These are phyloP conservation scores for Xiphophorus birchmanni DNA, from an alignment of 2,797 vertebrate genomes.

Conservation along the genomic window DNA sequence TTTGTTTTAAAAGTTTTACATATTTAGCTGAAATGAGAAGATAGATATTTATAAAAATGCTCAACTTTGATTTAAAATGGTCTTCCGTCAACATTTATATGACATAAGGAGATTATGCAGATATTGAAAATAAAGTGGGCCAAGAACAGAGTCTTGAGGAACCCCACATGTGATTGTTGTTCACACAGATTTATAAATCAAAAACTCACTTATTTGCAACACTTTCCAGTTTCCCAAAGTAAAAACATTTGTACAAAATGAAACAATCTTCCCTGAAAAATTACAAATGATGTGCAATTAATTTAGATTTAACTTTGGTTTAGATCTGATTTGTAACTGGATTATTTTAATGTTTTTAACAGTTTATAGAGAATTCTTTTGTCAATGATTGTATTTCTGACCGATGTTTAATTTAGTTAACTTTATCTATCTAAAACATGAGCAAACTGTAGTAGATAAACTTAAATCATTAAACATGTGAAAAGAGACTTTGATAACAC, in stretches of 20 bases:
- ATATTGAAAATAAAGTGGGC: too few species aligned
- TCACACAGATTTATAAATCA: too few species aligned
- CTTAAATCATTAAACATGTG: neutral
- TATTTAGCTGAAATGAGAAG: neutral
- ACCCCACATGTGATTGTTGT: too few species aligned
- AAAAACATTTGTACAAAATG: too few species aligned
- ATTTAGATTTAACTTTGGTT: neutral
- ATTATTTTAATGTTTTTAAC: neutral
- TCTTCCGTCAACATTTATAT: too few species aligned
- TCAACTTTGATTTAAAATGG: neutral
- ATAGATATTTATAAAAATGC: neutral
- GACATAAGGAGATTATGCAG: too few species aligned
- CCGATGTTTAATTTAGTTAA: neutral
- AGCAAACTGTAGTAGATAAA: neutral
- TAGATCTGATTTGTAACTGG: neutral
- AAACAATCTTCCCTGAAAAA: too few species aligned
- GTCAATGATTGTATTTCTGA: neutral
- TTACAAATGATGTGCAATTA: too few species aligned
- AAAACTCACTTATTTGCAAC: too few species aligned
- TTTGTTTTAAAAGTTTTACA: neutral
- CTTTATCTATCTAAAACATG: neutral
- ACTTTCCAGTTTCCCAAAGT: too few species aligned
- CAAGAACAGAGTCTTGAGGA: too few species aligned
- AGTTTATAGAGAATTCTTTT: neutral
- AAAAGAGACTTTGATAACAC: neutral